phyloP scores from a whole-genome alignment of 2,888 invertebrate genomes.

The Ophioninae sp. region DNA sequence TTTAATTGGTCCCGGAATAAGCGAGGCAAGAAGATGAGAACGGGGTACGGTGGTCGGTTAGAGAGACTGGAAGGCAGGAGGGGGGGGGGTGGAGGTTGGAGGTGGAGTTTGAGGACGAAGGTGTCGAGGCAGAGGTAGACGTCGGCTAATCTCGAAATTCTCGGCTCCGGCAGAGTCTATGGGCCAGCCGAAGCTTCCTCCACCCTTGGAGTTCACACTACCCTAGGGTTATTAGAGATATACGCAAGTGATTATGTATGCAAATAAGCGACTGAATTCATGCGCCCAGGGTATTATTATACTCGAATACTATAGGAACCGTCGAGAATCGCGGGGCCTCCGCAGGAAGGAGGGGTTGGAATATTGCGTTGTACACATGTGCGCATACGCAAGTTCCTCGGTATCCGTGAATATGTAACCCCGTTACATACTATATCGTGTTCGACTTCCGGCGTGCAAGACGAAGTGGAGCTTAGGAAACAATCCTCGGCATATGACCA shows the following conservation, averaged over 20 bases:
- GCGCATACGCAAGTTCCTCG: conserved; percentile 43
- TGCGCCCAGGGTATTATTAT: conserved; percentile 66
- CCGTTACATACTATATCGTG: conserved; percentile 35
- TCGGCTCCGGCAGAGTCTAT: conserved; percentile 52
- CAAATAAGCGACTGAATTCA: conserved; percentile 72
- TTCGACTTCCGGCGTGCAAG: conserved; percentile 73
- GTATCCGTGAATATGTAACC: conserved; percentile 62
- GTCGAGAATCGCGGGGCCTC: conserved; percentile 26
- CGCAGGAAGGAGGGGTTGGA: background rate
- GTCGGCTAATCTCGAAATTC: conserved; percentile 60
- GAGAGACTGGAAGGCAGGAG: no score
- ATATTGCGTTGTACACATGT: conserved; percentile 18
- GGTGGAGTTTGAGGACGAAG: background rate
- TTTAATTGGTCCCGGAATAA: conserved; percentile 66
- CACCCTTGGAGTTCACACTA: conserved; percentile 41
- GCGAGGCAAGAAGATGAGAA: conserved; percentile 57
- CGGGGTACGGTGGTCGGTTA: conserved; percentile 25
- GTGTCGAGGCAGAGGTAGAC: conserved; percentile 29
- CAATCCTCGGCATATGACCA: conserved; percentile 68
- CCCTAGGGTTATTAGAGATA: conserved; percentile 66
- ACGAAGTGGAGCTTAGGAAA: conserved; percentile 71
- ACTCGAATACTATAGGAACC: conserved; percentile 58
- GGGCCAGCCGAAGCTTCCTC: conserved; percentile 36
- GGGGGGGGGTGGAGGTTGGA: conserved; percentile 19
- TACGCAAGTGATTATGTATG: conserved; percentile 70